Base-by-base conservation (phyloP, 2,113 vertebrate genomes). In the Hyla sarda region DNA sequence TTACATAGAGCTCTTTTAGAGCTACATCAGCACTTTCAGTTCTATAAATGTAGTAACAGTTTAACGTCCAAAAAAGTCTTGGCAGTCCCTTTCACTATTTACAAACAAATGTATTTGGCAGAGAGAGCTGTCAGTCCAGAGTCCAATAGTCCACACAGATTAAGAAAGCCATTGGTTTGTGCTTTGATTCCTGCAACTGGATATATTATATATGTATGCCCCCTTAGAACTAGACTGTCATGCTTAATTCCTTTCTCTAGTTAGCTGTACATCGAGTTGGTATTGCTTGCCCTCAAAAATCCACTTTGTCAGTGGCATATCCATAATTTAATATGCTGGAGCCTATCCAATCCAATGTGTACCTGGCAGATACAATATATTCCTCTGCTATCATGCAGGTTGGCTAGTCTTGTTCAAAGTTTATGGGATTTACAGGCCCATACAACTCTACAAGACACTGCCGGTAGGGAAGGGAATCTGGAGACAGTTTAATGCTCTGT, bases 41-140 rank as follows among this genome's bases (percentile, higher is more conserved):
- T 28, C 16, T 16, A 76, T 30, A 16, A 52, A 48, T 0, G 0
- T 32, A 25, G 25, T 54, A 77, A 77, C 7, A 41, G 32, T 71
- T 71, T 30, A 54, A 54, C 23, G 50, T 16, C 65, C 65, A 75
- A 75, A 37, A 47, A 75, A 17, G 73, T 34, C 47, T 32, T 77
- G 25, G 25, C 47, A 52, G 28, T 6, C 10, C 16, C 28, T 77
- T 34, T 77, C n/a, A 17, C 73, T 52, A 52, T 28, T 77, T 50
- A 77, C 9, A 6, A 47, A 52, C 74, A 77, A 77, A 77, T 77
- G 50, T 10, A 32, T 52, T 77, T 71, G 67, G 67, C 34, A 32
- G 17, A 17, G 10, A 41, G 2, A 23, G 32, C 17, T 71, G 67
- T 71, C 67, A 71, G 32, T 41, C 19, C 8, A 41, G 17, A 41